These are phyloP conservation scores for Redunca redunca DNA, from an alignment of 2,113 vertebrate genomes.

Conservation along the genomic window DNA sequence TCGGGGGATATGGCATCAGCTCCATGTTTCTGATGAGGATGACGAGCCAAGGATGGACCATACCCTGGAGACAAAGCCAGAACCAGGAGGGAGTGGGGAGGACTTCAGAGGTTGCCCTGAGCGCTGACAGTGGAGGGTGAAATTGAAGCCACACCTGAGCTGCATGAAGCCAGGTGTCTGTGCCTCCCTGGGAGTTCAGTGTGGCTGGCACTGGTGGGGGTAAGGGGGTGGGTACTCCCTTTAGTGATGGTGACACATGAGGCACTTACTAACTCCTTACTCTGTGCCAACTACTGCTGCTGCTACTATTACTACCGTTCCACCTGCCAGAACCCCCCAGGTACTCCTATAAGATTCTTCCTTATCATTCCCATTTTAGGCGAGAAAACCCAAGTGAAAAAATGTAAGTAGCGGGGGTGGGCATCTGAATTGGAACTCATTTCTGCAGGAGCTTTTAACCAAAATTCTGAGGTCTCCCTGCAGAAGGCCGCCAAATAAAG, in stretches of 20 bases:
- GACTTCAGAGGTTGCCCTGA: background rate
- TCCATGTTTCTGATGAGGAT: fast-evolving
- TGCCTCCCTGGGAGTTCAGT: fast-evolving
- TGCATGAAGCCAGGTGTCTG: fast-evolving
- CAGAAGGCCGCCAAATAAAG: background rate
- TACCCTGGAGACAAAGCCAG: background rate
- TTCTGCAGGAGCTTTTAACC: background rate
- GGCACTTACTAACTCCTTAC: fast-evolving
- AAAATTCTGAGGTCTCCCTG: fast-evolving
- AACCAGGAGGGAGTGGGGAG: background rate
- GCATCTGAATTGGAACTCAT: background rate
- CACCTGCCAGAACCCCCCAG: fast-evolving
- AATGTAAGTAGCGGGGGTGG: too few relatives aligned
- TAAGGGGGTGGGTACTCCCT: fast-evolving
- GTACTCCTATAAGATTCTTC: background rate
- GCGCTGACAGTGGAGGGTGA: background rate
- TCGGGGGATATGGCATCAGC: fast-evolving
- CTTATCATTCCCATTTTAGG: background rate
- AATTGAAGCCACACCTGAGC: fast-evolving
- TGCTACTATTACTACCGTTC: background rate
- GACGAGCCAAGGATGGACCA: background rate
- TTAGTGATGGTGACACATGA: fast-evolving
- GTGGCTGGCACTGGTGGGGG: fast-evolving
- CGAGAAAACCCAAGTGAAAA: background rate
- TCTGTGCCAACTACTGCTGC: fast-evolving